Evolutionary conservation across 37 sponge, comb jelly and placozoan genomes (phyloP).

Genomic region (Cliona cf. orientalis): DNA sequence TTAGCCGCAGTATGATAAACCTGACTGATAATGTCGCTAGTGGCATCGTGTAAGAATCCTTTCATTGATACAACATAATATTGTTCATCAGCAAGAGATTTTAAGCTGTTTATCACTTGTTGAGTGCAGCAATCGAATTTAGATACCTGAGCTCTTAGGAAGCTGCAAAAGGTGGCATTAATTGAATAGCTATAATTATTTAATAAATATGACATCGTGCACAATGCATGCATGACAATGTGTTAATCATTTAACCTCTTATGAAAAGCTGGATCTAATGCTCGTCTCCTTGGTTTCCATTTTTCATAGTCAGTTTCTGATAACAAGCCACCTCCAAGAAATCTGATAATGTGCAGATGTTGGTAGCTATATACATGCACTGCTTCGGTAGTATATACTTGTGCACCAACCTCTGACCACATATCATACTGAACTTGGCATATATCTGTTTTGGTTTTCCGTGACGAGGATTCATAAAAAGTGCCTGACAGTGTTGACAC

Average conservation of each 20-base stretch:
- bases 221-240: no score
- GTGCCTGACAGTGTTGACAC: neutral
- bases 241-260: neutral
- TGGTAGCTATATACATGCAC: neutral
- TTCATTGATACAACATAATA: neutral
- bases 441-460: neutral
- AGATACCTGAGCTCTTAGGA: no score
- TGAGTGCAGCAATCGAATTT: no score
- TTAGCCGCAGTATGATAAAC: neutral
- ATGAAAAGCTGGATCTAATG: neutral
- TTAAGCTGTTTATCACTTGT: no score
- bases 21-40: neutral
- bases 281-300: neutral
- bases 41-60: neutral
- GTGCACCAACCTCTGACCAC: neutral
- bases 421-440: neutral
- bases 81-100: no score
- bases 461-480: neutral
- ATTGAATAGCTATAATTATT: no score
- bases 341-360: neutral
- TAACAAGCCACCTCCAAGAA: neutral
- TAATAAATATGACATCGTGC: no score
- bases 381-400: neutral
- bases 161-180: no score
- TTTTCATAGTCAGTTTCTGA: neutral